Evolutionary conservation across 2,797 vertebrate species (phyloP).

Genomic region (Pteropus rufus): DNA sequence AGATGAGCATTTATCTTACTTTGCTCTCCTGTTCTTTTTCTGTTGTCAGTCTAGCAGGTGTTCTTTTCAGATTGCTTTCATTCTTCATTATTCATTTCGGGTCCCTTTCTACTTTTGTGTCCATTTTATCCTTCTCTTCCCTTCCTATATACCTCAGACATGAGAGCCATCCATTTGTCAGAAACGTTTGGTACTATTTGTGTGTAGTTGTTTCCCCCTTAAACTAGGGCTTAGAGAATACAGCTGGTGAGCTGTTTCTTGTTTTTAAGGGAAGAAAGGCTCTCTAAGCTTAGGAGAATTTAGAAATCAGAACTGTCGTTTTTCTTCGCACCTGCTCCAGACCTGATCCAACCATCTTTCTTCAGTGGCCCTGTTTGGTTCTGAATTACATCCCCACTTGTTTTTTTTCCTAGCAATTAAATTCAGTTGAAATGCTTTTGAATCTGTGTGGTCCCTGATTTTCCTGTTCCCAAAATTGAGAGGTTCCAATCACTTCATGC

Average conservation of each 20-base stretch:
- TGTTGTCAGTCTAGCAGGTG: conserved; percentile 76
- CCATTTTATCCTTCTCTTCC: conserved; percentile 64
- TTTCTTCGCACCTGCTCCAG: conserved; percentile 37
- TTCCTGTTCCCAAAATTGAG: not conserved
- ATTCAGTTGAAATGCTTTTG: not conserved
- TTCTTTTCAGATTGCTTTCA: conserved; percentile 75
- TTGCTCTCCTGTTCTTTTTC: conserved; percentile 66
- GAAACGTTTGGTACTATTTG: conserved; percentile 45
- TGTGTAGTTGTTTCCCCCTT: conserved; percentile 19
- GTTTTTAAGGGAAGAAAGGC: conserved; percentile 2
- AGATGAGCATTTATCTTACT: conserved; percentile 73
- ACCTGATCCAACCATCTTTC: not conserved
- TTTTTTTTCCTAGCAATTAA: not conserved
- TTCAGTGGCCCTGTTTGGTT: not conserved
- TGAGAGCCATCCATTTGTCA: conserved; percentile 61
- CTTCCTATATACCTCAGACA: conserved; percentile 27
- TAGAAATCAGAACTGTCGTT: conserved; percentile 44
- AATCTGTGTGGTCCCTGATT: not conserved
- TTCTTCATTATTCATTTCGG: conserved; percentile 72
- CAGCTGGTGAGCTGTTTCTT: conserved; percentile 43
- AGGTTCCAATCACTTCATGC: not conserved
- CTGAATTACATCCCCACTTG: not conserved
- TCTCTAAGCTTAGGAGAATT: not conserved
- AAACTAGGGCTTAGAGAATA: conserved; percentile 58
- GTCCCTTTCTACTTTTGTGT: conserved; percentile 60